Conservation (phyloP, 2,113 vertebrate species). For the Odocoileus hemionus region DNA sequence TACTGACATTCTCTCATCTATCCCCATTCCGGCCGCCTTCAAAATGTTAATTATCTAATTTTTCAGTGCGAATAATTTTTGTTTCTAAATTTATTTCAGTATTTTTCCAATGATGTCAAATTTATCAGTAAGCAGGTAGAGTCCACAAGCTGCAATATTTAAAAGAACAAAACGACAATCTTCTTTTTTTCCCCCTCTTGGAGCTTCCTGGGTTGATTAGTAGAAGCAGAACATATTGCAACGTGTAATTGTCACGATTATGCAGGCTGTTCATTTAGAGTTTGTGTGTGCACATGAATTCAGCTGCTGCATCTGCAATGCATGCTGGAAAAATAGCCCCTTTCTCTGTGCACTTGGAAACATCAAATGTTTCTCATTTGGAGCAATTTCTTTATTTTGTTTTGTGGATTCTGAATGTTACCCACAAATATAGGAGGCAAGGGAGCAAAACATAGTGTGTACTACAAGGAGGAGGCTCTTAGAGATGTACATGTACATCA, state of each 20-base stretch:
- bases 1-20: not conserved
- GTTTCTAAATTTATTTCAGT: slow-evolving; percentile 72
- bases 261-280: not conserved
- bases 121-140: slow-evolving; percentile 73
- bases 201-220: slow-evolving; percentile 52
- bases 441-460: slow-evolving; percentile 3
- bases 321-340: not conserved
- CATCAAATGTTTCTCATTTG: slow-evolving; percentile 29
- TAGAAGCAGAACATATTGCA: slow-evolving; percentile 47
- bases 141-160: slow-evolving; percentile 55
- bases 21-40: not conserved
- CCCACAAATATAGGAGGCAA: slow-evolving; percentile 2
- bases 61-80: slow-evolving; percentile 70
- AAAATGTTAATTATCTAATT: slow-evolving; percentile 66
- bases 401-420: slow-evolving; percentile 21
- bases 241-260: slow-evolving; percentile 42
- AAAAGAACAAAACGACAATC: not conserved
- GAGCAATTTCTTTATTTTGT: slow-evolving; percentile 59
- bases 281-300: not conserved
- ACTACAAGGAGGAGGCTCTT: not conserved
- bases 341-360: not conserved
- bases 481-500: fast-evolving
- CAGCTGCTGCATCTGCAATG: slow-evolving; percentile 8
- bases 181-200: not conserved
- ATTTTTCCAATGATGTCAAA: slow-evolving; percentile 75